phyloP scores from a whole-genome alignment of 2,888 invertebrate genomes.

The Melangyna quadrimaculata region DNA sequence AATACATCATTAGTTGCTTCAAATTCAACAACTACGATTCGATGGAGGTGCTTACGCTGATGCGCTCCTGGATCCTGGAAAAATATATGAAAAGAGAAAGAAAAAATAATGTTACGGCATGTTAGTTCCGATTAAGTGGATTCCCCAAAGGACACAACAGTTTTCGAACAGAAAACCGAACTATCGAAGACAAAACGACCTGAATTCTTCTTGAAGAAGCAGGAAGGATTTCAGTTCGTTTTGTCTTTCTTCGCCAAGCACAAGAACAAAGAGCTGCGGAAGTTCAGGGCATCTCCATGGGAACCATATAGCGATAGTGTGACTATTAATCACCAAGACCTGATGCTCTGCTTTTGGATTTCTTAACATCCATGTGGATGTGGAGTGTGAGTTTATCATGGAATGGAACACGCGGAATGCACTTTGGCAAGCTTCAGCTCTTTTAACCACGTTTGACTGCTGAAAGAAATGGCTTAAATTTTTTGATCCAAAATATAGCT shows the following conservation, averaged over 20 bases:
- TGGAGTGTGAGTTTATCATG: constrained; percentile 19
- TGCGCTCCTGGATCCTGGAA: constrained; percentile 1
- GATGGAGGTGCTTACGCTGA: not conserved
- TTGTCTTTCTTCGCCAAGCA: not conserved
- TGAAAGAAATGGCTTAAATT: constrained; percentile 59
- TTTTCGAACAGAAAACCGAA: constrained; percentile 1
- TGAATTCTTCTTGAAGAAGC: not conserved
- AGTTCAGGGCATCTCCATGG: constrained; percentile 39
- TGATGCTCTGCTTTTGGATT: constrained; percentile 27
- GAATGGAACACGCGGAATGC: constrained; percentile 43
- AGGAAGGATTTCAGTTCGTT: constrained; percentile 11
- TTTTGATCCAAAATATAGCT: constrained; percentile 2
- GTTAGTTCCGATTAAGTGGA: constrained; percentile 61
- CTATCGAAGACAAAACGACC: not conserved
- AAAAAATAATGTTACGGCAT: constrained; percentile 42
- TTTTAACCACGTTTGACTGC: constrained; percentile 67
- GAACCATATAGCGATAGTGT: constrained; percentile 40
- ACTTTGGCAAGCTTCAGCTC: constrained; percentile 37
- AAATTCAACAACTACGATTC: constrained; percentile 58
- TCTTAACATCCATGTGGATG: constrained; percentile 39
- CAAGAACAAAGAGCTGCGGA: constrained; percentile 40
- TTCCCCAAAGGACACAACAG: constrained; percentile 56
- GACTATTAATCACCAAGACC: constrained; percentile 62
- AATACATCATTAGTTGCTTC: constrained; percentile 69
- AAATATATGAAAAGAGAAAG: constrained; percentile 41